phyloP scores from a whole-genome alignment of 2,888 invertebrate species.

The Tolmerus cingulatus region DNA sequence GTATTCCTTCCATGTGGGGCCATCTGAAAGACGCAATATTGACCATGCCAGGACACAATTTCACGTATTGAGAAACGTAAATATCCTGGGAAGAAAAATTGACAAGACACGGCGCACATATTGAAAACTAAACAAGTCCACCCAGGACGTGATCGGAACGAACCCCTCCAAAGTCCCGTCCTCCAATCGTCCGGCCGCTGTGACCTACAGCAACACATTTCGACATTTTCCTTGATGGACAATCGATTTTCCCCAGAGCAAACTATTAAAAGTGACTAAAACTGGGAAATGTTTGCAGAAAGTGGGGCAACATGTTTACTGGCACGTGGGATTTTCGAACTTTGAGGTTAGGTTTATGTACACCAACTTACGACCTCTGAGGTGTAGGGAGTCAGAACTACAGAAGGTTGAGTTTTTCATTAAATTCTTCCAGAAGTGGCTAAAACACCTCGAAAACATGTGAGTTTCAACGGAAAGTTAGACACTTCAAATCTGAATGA shows the following conservation, averaged over 20 bases:
- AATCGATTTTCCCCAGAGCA: background rate
- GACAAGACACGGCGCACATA: background rate
- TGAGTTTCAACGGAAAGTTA: background rate
- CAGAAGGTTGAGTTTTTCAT: background rate
- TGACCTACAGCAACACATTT: background rate
- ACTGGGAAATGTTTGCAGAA: background rate
- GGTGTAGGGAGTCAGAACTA: background rate
- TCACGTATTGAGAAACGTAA: background rate
- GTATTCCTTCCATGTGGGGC: background rate
- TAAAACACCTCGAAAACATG: background rate
- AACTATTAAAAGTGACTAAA: conserved; percentile 19
- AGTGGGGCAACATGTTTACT: background rate
- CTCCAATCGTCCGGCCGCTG: background rate
- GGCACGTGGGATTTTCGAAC: background rate
- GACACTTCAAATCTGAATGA: background rate
- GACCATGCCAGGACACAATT: background rate
- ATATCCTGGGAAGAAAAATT: background rate
- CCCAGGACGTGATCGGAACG: background rate
- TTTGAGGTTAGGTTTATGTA: background rate
- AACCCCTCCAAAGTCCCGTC: too few species aligned
- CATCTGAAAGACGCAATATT: background rate
- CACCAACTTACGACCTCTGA: background rate
- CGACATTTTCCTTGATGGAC: conserved; percentile 8
- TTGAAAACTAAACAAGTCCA: conserved; percentile 15
- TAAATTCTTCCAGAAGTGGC: background rate